Conservation (phyloP, 2,113 vertebrate species). For the Triplophysa dalaica region DNA sequence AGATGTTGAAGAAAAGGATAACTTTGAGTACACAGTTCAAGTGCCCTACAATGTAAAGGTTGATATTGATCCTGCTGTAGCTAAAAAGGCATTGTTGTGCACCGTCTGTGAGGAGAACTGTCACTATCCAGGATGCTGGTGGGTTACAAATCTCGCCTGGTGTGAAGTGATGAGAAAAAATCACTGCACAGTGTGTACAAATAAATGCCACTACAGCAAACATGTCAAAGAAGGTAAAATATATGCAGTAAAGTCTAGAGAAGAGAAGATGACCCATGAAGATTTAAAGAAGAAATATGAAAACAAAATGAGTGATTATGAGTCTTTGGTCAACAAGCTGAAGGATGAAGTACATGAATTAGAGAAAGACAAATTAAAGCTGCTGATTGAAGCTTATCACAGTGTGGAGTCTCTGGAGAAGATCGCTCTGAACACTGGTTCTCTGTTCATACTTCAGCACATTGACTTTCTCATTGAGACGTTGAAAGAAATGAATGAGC, state of each 20-base stretch:
- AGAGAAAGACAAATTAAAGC: neutral
- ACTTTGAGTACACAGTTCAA: too few species aligned
- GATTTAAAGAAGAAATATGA: too few species aligned
- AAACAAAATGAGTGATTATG: too few species aligned
- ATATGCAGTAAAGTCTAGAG: neutral
- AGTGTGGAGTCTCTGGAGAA: neutral
- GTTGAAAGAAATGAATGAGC: neutral
- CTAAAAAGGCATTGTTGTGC: constrained; percentile 22
- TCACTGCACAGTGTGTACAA: constrained; percentile 31
- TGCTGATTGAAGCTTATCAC: neutral
- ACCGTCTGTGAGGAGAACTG: constrained; percentile 27
- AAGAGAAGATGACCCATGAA: too few species aligned
- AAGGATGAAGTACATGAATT: neutral
- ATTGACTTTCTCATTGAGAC: neutral
- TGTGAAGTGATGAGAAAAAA: neutral
- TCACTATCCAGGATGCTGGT: neutral
- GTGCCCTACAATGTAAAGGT: neutral
- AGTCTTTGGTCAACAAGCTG: too few species aligned
- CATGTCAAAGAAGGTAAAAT: neutral
- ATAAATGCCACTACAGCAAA: neutral
- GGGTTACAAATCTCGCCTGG: neutral
- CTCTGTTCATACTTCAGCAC: neutral
- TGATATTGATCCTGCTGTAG: neutral
- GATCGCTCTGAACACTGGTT: neutral
- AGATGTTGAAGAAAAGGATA: too few species aligned